These are phyloP conservation scores for Coenonympha glycerion DNA, from an alignment of 2,888 invertebrate species.

Conservation along the genomic window DNA sequence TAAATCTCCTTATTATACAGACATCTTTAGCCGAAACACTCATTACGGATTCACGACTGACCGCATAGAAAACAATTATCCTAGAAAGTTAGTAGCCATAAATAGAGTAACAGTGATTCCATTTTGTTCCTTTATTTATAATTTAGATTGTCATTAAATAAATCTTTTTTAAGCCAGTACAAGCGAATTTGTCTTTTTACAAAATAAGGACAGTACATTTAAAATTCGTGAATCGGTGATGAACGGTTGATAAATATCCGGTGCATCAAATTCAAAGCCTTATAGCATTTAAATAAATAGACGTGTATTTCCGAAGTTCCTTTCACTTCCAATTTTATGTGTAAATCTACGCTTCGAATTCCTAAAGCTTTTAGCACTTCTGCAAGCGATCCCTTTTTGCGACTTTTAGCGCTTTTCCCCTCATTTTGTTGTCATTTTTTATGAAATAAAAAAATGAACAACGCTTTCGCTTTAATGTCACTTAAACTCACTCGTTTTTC, in stretches of 20 bases:
- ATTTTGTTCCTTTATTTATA: too few species aligned
- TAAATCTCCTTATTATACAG: too few species aligned
- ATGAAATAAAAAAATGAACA: slow-evolving; percentile 18
- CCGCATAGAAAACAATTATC: too few species aligned
- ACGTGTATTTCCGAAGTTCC: slow-evolving; percentile 30
- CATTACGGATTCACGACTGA: background rate
- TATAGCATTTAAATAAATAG: slow-evolving; percentile 22
- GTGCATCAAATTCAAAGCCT: background rate
- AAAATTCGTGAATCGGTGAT: background rate
- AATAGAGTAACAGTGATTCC: too few species aligned
- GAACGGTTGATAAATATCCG: background rate
- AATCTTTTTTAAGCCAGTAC: too few species aligned
- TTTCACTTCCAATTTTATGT: slow-evolving; percentile 21
- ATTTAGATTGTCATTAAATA: too few species aligned
- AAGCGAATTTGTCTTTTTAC: too few species aligned
- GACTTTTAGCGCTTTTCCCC: too few species aligned
- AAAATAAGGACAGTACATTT: too few species aligned
- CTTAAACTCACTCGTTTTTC: background rate
- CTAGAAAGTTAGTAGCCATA: too few species aligned
- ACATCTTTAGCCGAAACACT: background rate
- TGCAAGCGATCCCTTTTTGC: slow-evolving; percentile 23
- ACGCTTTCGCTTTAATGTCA: slow-evolving; percentile 7
- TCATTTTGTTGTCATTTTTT: slow-evolving; percentile 19
- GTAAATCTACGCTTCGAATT: slow-evolving; percentile 30
- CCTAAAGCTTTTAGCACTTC: slow-evolving; percentile 29